Evolutionary conservation across 1,140 invertebrate genomes (phyloP).

Genomic region (Penaeus indicus): DNA sequence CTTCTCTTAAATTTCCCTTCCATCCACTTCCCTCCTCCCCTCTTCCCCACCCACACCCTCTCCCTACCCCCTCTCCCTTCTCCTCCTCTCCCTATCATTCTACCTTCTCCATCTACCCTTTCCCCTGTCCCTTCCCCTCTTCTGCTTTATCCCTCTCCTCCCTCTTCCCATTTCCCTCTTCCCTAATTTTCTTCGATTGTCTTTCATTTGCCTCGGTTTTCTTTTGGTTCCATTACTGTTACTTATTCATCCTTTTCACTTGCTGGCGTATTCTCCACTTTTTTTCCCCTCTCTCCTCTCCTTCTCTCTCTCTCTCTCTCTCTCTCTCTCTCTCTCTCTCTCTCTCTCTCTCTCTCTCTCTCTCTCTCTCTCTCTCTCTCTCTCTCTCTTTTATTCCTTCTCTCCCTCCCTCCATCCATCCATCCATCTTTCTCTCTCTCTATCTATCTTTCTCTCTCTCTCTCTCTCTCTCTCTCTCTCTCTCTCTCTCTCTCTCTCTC

Average conservation of each 20-base stretch:
- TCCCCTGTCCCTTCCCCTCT: neutral
- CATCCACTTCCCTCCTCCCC: neutral
- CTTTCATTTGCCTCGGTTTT: neutral
- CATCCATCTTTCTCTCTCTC: too few relatives aligned
- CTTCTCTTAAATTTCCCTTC: too few relatives aligned
- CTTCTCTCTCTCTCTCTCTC: too few relatives aligned
- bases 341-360: neutral
- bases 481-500: too few relatives aligned
- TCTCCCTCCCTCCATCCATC: too few relatives aligned
- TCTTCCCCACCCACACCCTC: neutral
- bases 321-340: neutral
- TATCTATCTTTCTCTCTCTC: too few relatives aligned
- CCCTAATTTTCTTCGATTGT: neutral
- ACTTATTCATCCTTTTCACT: too few relatives aligned
- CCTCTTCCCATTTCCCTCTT: conserved; percentile 3
- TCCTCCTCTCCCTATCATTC: neutral
- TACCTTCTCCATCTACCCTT: neutral
- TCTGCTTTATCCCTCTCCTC: neutral
- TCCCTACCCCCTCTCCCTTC: neutral
- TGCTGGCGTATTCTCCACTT: too few relatives aligned
- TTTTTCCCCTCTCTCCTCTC: too few relatives aligned
- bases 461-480: too few relatives aligned
- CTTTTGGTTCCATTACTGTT: too few relatives aligned
- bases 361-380: neutral
- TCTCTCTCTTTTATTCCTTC: neutral